phyloP scores from a whole-genome alignment of 2,888 invertebrate species.

The Campoletis raptor region DNA sequence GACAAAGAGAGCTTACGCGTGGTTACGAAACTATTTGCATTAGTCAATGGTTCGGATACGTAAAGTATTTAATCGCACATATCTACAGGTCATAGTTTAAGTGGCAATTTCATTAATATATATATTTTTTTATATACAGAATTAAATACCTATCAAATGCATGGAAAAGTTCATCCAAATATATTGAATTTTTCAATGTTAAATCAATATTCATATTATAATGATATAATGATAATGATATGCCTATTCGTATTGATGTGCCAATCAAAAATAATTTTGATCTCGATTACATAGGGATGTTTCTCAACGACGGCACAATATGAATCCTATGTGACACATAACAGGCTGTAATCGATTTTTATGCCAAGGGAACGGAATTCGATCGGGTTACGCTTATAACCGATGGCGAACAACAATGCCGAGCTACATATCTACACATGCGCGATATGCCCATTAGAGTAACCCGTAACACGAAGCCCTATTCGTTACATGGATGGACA shows the following conservation, averaged over 20 bases:
- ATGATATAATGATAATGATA: neutral
- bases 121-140: neutral
- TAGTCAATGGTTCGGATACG: conserved; percentile 43
- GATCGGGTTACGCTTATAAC: conserved; percentile 16
- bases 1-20: conserved; percentile 43
- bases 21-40: conserved; percentile 53
- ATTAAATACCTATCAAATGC: neutral
- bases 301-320: neutral
- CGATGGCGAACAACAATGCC: conserved; percentile 53
- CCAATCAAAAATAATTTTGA: neutral
- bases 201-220: neutral
- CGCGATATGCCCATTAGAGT: conserved; percentile 37
- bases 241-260: neutral
- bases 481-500: conserved; percentile 67
- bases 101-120: conserved; percentile 2
- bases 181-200: neutral
- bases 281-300: neutral
- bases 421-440: conserved; percentile 57
- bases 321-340: conserved; percentile 6
- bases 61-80: conserved; percentile 24
- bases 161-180: neutral
- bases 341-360: conserved; percentile 30
- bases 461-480: conserved; percentile 68
- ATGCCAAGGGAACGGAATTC: conserved; percentile 16
- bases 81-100: neutral